Conservation (phyloP, 2,113 vertebrate species). For the Propithecus coquereli region DNA sequence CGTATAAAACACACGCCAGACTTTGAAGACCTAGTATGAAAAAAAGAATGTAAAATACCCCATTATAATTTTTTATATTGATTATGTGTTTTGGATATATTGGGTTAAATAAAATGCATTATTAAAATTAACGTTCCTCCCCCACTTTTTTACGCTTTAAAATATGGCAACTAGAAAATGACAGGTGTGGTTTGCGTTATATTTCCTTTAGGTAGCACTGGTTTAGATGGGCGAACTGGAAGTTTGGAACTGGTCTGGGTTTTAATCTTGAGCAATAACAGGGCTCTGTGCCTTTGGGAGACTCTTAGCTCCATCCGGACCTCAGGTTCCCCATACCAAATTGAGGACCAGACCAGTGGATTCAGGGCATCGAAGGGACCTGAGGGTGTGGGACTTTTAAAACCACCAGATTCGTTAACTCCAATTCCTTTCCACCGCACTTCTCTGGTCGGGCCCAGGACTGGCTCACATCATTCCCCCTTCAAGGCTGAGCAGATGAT, state of each 20-base stretch:
- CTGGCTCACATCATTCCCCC: no score
- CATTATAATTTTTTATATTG: neutral
- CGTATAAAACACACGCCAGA: neutral
- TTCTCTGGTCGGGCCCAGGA: fast-evolving
- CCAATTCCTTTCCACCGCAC: neutral
- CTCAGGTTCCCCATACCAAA: neutral
- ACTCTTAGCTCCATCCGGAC: neutral
- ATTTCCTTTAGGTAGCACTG: neutral
- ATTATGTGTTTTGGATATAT: neutral
- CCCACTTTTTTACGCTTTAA: neutral
- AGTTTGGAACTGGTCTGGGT: neutral
- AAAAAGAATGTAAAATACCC: neutral
- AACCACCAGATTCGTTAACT: neutral
- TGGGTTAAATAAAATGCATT: neutral
- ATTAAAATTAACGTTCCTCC: neutral
- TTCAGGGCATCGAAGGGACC: neutral
- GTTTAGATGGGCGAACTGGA: neutral
- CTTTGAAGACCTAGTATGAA: neutral
- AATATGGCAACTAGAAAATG: neutral
- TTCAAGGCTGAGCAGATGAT: neutral
- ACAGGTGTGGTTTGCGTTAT: neutral
- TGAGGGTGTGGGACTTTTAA: neutral
- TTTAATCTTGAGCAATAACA: neutral
- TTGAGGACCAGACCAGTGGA: neutral
- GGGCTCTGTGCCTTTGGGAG: neutral